Base-by-base conservation (phyloP, 2,888 invertebrate species). In the Hypsopygia costalis region DNA sequence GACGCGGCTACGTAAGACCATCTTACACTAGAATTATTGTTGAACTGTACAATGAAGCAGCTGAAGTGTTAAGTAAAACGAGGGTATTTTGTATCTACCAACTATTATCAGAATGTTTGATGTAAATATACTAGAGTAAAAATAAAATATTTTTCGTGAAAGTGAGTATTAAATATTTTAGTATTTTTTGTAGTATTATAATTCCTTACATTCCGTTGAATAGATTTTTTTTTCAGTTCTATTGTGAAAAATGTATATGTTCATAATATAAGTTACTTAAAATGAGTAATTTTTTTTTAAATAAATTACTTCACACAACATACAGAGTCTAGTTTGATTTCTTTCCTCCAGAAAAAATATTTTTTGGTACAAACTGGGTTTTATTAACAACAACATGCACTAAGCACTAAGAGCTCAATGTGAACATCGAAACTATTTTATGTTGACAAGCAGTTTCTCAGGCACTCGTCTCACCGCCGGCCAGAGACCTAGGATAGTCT, bases 181-280 rank as follows among this genome's bases (percentile, higher is more conserved):
- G 50, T 62, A 61, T 62, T 55, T 59, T 16, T 58, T 59, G 51
- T 74, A 77, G 69, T 69, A 69, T 71, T 69, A 69, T 69, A 58
- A 52, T 52, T 51, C 66, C 60, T 72, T 74, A 81, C 82, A 82
- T 82, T 82, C 82, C 82, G 67, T 69, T 58, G 47, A 58, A 55
- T 59, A 55, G 55, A 49, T 58, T 16, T 16, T 16, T 16, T 58
- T 65, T 54, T 46, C 58, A 56, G 51, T 49, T 51, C 55, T 44
- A 60, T 58, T 66, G 62, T 67, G 53, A 62, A 65, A 58, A 59
- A 53, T 61, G 53, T 49, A 54, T 54, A 66, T 37, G 36, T 37
- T 22, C 36, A 21, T 22, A 20, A 20, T 29, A 30, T 37, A 37
- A 30, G 21, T 51, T 36, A 41, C 41, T 43, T 28, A 46, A 51